These are phyloP conservation scores for Holothuria leucospilota DNA, from an alignment of 53 echinoderm and acorn worm genomes.

Conservation along the genomic window DNA sequence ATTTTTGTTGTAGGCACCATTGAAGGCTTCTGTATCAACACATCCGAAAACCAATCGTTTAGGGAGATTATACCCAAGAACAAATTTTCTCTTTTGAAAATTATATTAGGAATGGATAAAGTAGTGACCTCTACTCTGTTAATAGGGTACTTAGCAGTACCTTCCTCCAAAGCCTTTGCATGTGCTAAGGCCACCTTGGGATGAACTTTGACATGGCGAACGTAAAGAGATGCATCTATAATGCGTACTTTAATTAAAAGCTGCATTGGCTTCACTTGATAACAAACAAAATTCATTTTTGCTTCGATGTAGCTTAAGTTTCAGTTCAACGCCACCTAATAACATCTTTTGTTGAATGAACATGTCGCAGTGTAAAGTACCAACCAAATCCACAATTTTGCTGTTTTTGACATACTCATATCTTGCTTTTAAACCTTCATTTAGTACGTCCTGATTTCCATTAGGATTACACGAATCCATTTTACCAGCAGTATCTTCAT, in stretches of 20 bases:
- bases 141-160: constrained; percentile 75
- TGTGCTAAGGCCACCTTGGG: constrained; percentile 66
- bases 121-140: constrained; percentile 68
- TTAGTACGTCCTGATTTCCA: constrained; percentile 32
- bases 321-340: constrained; percentile 68
- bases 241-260: constrained; percentile 67
- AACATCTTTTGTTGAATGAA: constrained; percentile 74
- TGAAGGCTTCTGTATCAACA: constrained; percentile 45
- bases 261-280: constrained; percentile 27
- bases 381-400: constrained; percentile 57
- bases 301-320: constrained; percentile 66
- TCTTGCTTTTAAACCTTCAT: constrained; percentile 65
- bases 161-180: constrained; percentile 55
- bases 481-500: constrained; percentile 70
- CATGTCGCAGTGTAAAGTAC: constrained; percentile 70
- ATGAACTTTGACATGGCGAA: constrained; percentile 66
- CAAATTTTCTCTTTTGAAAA: constrained; percentile 61
- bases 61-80: constrained; percentile 78
- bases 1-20: constrained; percentile 38
- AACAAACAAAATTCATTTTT: constrained; percentile 71
- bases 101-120: constrained; percentile 65
- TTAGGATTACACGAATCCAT: constrained; percentile 70
- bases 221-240: constrained; percentile 59
- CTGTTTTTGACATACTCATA: constrained; percentile 36
- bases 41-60: constrained; percentile 60